A percentile compares a stretch with the other conserved stretches of the same genome.
phyloP scores from a whole-genome alignment of 2,797 vertebrate genomes.

The Chaunax sp. region DNA sequence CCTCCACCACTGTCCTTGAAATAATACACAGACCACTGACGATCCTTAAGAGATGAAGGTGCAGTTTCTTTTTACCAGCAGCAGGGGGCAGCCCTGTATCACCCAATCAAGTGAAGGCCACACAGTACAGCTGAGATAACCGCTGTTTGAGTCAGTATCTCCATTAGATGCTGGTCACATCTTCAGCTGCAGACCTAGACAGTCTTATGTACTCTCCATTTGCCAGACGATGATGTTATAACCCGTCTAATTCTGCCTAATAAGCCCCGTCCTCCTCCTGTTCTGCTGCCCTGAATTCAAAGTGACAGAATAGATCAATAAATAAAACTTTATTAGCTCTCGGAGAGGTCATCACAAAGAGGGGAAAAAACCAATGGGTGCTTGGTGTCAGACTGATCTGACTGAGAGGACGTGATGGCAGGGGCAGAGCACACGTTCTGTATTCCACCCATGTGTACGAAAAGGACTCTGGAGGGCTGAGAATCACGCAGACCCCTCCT shows the following conservation, averaged over 20 bases:
- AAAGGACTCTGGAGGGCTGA: constrained; percentile 53
- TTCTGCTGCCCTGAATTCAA: constrained; percentile 11
- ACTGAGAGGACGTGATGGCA: constrained; percentile 25
- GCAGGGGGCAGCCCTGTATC: constrained; percentile 64
- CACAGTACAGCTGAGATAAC: background rate
- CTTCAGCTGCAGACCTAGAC: constrained; percentile 26
- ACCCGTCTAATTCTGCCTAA: constrained; percentile 10
- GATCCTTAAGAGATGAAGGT: too few species aligned
- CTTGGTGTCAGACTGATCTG: constrained; percentile 21
- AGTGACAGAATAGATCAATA: constrained; percentile 28
- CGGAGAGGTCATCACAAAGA: constrained; percentile 12
- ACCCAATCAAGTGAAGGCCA: background rate
- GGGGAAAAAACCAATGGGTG: constrained; percentile 10
- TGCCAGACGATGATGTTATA: constrained; percentile 23
- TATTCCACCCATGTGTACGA: constrained; percentile 44
- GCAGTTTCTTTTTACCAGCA: constrained; percentile 13
- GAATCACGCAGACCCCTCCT: constrained; percentile 41
- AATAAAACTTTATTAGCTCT: constrained; percentile 26
- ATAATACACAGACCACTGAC: too few species aligned
- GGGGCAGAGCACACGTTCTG: constrained; percentile 38
- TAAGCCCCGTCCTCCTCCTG: background rate
- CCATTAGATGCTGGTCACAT: constrained; percentile 44
- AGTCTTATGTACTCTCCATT: constrained; percentile 19
- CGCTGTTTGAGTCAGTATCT: background rate
- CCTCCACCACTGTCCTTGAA: too few species aligned